Base-by-base conservation (phyloP, 2,888 invertebrate species). In the Taenaris catops region DNA sequence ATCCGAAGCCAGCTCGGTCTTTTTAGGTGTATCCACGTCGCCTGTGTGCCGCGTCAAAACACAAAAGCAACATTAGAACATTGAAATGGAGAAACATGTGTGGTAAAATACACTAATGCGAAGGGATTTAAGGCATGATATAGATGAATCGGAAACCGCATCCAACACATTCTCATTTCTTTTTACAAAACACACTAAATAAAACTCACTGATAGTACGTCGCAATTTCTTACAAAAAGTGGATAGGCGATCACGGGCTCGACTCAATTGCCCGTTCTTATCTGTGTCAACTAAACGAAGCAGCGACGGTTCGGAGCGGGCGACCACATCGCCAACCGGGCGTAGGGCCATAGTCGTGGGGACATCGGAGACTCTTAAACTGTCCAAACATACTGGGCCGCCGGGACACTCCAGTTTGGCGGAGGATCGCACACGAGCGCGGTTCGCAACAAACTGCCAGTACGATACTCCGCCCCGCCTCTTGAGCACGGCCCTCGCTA, bases 51-150 rank as follows among this genome's bases (percentile, higher is more conserved):
- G 70, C 72, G 59, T 71, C 70, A 76, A 79, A 81, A 84, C 74
- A 84, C 81, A 86, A 84, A 84, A 84, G 79, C 79, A 78, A 63
- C 70, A 83, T 86, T 84, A 84, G 76, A 81, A 83, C 72, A 83
- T 75, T 73, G 53, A 72, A 57, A 48, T 60, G 56, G 49, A 54
- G 58, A 61, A 51, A 58, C 41, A 37, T 27, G 28, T 35, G 38
- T 42, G 43, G 39, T 39, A 17, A 19, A 41, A 12, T 24, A 18
- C 8, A 21, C 14, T 17, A 36, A 33, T 25, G 16, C 16, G 27
- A 28, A 11, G 8, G 6, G 19, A 25, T 3, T 8, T 8, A 8
- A 9, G 25, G 10, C 26, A 8, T 23, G 32, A 43, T 26, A n/a
- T n/a, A 17, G 6, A 29, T 42, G 16, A 36, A 37, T 33, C 19